A percentile compares a stretch with the other conserved stretches of the same genome.
phyloP scores from a whole-genome alignment of 2,797 vertebrate species.

The Pipistrellus kuhlii region DNA sequence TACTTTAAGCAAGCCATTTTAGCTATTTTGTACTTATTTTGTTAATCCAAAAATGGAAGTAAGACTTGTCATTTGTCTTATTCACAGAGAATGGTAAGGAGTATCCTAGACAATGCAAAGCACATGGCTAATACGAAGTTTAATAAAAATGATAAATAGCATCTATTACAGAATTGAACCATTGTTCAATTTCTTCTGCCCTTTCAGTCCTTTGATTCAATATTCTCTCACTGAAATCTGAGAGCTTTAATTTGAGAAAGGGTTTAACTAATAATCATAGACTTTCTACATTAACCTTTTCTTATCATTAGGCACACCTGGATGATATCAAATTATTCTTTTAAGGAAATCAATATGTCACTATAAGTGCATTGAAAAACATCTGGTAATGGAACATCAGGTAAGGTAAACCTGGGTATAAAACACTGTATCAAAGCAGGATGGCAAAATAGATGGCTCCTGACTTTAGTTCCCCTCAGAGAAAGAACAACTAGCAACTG shows the following conservation, averaged over 20 bases:
- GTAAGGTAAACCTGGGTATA: neutral
- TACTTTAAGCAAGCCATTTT: constrained; percentile 39
- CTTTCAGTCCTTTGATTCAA: constrained; percentile 77
- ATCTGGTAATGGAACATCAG: neutral
- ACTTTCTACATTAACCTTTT: constrained; percentile 74
- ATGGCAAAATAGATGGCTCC: neutral
- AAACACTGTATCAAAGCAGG: neutral
- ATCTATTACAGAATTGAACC: constrained; percentile 74
- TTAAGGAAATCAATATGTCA: constrained; percentile 74
- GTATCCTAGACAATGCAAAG: constrained; percentile 53
- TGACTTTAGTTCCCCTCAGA: neutral
- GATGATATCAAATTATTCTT: constrained; percentile 71
- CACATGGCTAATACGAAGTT: constrained; percentile 66
- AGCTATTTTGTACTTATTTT: constrained; percentile 60
- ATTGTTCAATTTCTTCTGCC: constrained; percentile 74
- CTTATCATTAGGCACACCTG: constrained; percentile 71
- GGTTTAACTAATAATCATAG: constrained; percentile 74
- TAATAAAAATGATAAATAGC: constrained; percentile 82
- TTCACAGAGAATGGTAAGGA: constrained; percentile 53
- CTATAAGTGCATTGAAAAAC: constrained; percentile 37
- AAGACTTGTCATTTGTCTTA: constrained; percentile 64
- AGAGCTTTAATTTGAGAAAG: constrained; percentile 75
- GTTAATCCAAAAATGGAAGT: constrained; percentile 65
- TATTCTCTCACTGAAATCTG: constrained; percentile 67
- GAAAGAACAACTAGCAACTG: neutral